These are phyloP conservation scores for Scelioninae gen. 1 DNA, from an alignment of 2,888 invertebrate genomes.

Conservation along the genomic window DNA sequence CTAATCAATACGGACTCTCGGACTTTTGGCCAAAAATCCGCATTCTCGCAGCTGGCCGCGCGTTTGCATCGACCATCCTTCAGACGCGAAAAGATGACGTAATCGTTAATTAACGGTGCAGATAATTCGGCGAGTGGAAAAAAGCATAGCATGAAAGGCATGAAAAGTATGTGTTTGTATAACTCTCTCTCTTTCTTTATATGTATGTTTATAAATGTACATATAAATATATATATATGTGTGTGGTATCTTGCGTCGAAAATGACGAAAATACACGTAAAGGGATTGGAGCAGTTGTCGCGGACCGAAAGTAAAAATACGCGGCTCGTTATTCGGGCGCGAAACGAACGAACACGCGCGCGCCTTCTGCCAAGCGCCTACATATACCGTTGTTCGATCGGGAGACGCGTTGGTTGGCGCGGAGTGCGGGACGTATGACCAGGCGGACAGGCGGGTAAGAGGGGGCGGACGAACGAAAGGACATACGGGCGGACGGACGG, in stretches of 20 bases:
- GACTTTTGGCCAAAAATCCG: constrained; percentile 43
- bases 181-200: too few species aligned
- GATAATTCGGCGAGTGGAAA: constrained; percentile 32
- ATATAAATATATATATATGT: neutral
- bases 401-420: constrained; percentile 42
- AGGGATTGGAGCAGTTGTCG: constrained; percentile 29
- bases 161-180: too few species aligned
- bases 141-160: constrained; percentile 31
- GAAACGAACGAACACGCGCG: constrained; percentile 58
- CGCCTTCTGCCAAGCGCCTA: constrained; percentile 58
- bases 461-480: constrained; percentile 7
- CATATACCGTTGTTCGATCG: constrained; percentile 66
- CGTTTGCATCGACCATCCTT: constrained; percentile 3
- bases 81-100: constrained; percentile 38
- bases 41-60: constrained; percentile 23
- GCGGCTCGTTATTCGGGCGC: constrained; percentile 63
- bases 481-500: constrained; percentile 34
- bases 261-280: constrained; percentile 33
- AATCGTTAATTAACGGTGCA: constrained; percentile 54
- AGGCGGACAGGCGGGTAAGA: neutral
- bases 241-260: constrained; percentile 21
- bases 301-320: constrained; percentile 59
- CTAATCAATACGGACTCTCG: constrained; percentile 30
- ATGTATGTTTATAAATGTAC: neutral
- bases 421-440: constrained; percentile 22